Evolutionary conservation across 2,797 vertebrate species (phyloP).

Genomic region (Apodemus agrarius): DNA sequence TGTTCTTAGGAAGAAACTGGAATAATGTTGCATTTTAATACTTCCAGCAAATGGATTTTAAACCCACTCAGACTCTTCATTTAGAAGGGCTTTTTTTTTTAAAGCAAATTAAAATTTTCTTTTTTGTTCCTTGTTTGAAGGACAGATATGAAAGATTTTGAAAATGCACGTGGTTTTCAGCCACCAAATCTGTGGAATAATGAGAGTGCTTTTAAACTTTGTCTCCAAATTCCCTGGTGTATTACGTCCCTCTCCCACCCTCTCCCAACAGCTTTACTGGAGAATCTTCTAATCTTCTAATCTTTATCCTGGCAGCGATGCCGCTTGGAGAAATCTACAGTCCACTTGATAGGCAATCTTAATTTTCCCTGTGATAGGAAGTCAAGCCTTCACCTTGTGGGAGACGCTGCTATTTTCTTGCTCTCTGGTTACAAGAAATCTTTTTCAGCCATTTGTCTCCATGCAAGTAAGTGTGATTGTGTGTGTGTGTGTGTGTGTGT

Average conservation of each 20-base stretch:
- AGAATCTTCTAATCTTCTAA: not conserved
- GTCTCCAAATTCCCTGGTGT: constrained; percentile 25
- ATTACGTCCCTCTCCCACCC: not conserved
- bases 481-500: not conserved
- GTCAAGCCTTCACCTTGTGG: not conserved
- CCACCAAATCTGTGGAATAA: constrained; percentile 9
- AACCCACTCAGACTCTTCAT: constrained; percentile 76
- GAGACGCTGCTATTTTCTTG: not conserved
- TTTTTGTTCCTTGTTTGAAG: constrained; percentile 53
- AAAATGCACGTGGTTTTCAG: constrained; percentile 44
- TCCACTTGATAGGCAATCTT: not conserved
- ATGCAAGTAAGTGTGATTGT: not conserved
- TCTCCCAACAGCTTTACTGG: not conserved
- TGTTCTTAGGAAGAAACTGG: constrained; percentile 70
- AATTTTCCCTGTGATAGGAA: not conserved
- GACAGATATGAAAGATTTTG: constrained; percentile 49
- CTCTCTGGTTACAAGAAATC: not conserved
- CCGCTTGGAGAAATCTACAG: not conserved
- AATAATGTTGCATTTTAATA: constrained; percentile 77
- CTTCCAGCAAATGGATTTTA: constrained; percentile 74
- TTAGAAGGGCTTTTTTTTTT: constrained; percentile 64
- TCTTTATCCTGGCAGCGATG: not conserved
- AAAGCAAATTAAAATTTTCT: constrained; percentile 69
- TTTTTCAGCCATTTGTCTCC: not conserved
- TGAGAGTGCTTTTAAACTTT: constrained; percentile 46